Conservation (phyloP, 2,888 invertebrate genomes). For the Andrena dorsata region DNA sequence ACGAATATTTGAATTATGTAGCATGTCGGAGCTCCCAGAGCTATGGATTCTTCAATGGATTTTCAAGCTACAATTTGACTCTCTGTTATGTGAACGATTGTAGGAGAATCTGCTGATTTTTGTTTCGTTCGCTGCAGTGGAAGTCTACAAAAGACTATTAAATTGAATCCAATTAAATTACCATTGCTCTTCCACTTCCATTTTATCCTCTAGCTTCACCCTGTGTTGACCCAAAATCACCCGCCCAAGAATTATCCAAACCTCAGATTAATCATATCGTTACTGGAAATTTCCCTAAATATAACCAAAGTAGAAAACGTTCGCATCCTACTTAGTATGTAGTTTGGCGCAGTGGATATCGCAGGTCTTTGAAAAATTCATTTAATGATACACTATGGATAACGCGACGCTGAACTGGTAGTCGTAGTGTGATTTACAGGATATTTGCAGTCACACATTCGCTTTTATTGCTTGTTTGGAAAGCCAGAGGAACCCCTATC, state of each 20-base stretch:
- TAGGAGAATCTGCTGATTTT: too few species aligned
- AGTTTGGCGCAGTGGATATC: neutral
- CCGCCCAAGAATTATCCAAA: neutral
- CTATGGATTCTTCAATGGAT: neutral
- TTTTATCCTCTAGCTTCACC: too few species aligned
- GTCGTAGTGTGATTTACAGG: conserved; percentile 60
- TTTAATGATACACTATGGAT: neutral
- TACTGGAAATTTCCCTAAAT: neutral
- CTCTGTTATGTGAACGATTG: too few species aligned
- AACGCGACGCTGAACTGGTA: neutral
- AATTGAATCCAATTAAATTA: too few species aligned
- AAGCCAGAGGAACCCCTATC: conserved; percentile 68
- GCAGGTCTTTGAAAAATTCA: neutral
- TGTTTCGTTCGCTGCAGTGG: too few species aligned
- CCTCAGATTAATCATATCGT: neutral
- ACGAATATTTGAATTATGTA: too few species aligned
- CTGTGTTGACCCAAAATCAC: too few species aligned
- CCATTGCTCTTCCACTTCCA: too few species aligned
- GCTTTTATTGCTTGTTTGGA: conserved; percentile 79
- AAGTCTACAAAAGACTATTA: too few species aligned
- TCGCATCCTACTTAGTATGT: neutral
- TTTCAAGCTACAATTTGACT: neutral
- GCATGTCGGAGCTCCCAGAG: neutral
- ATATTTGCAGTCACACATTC: conserved; percentile 75
- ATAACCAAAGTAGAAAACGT: neutral